Percentiles rank a stretch among this genome's conserved stretches.
Conservation (phyloP, 2,888 invertebrate genomes). For the Ophioninae sp. region DNA sequence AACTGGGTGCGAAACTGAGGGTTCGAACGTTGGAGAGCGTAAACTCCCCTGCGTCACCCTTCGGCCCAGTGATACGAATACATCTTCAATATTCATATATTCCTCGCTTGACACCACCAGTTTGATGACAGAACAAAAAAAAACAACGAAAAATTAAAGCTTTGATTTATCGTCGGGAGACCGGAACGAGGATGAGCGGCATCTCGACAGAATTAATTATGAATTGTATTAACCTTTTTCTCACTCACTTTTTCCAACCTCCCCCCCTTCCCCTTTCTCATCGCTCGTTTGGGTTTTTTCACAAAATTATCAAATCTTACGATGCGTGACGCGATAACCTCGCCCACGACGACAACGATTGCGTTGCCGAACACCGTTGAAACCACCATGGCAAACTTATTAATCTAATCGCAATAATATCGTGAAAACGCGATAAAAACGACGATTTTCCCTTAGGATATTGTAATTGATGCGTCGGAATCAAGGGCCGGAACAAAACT, state of each 20-base stretch:
- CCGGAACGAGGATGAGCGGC: neutral
- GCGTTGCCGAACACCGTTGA: neutral
- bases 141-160: conserved; percentile 23
- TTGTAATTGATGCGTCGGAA: conserved; percentile 29
- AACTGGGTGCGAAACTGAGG: conserved; percentile 18
- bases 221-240: neutral
- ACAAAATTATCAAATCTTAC: conserved; percentile 35
- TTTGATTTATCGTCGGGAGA: conserved; percentile 29
- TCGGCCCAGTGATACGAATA: neutral
- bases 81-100: conserved; percentile 41
- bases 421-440: conserved; percentile 33
- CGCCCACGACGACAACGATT: conserved; percentile 33
- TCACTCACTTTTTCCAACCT: neutral
- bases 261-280: neutral
- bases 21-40: conserved; percentile 29
- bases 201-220: conserved; percentile 44
- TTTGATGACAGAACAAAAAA: neutral
- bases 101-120: conserved; percentile 26
- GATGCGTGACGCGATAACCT: conserved; percentile 26
- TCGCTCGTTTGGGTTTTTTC: neutral
- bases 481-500: conserved; percentile 48
- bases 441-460: neutral
- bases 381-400: conserved; percentile 32
- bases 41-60: conserved; percentile 29
- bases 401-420: conserved; percentile 57